Evolutionary conservation across 1,140 invertebrate species (phyloP).

Genomic region (Temnothorax longispinosus): DNA sequence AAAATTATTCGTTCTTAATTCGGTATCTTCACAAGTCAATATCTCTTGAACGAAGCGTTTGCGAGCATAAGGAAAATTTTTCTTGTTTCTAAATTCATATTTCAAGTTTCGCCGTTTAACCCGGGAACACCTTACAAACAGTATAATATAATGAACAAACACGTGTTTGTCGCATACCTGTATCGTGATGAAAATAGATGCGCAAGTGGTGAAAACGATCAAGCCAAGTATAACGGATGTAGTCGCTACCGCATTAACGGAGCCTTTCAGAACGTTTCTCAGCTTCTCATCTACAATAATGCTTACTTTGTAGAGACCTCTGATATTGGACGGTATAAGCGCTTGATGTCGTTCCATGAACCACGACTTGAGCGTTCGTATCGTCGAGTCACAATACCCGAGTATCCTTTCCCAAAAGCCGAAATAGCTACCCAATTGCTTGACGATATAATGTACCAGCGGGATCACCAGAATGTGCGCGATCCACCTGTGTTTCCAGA

Average conservation of each 20-base stretch:
- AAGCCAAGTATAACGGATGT: constrained; percentile 87
- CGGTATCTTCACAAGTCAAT: too few relatives aligned
- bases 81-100: too few relatives aligned
- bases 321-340: constrained; percentile 88
- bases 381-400: constrained; percentile 72
- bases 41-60: too few relatives aligned
- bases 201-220: constrained; percentile 84
- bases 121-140: too few relatives aligned
- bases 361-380: constrained; percentile 80
- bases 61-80: too few relatives aligned
- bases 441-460: constrained; percentile 88
- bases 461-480: constrained; percentile 89
- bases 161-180: constrained; percentile 83
- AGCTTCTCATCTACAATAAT: constrained; percentile 85
- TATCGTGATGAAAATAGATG: constrained; percentile 87
- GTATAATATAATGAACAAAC: not conserved
- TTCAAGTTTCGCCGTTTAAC: too few relatives aligned
- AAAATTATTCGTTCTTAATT: too few relatives aligned
- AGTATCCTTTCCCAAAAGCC: constrained; percentile 83
- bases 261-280: constrained; percentile 85
- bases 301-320: constrained; percentile 86
- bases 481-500: constrained; percentile 91
- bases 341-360: constrained; percentile 85
- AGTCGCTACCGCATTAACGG: constrained; percentile 88
- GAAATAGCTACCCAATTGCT: constrained; percentile 86